These are phyloP conservation scores for Ceyx margarethae DNA, from an alignment of 2,113 vertebrate species.

Conservation along the genomic window DNA sequence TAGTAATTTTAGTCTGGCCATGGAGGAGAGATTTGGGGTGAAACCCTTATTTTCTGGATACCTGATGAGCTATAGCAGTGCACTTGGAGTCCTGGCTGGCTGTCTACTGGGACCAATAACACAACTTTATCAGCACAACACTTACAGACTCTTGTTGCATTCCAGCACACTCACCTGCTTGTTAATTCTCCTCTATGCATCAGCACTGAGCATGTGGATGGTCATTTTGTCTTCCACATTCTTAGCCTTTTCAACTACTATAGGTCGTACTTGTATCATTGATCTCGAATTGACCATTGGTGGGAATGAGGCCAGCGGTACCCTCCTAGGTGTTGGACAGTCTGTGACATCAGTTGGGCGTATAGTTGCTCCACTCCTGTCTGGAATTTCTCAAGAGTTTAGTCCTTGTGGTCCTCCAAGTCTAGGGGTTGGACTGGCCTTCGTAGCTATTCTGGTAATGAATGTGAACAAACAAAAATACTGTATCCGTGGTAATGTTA, in stretches of 20 bases:
- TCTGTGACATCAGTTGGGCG: constrained; percentile 91
- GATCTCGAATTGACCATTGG: constrained; percentile 87
- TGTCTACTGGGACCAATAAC: constrained; percentile 86
- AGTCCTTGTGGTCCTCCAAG: constrained; percentile 90
- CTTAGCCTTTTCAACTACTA: constrained; percentile 87
- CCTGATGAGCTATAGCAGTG: constrained; percentile 90
- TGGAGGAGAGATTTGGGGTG: constrained; percentile 91
- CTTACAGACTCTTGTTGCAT: constrained; percentile 83
- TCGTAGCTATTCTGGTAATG: constrained; percentile 82
- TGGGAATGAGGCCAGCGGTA: constrained; percentile 83
- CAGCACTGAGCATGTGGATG: constrained; percentile 74
- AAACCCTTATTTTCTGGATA: constrained; percentile 86
- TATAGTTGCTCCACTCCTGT: constrained; percentile 86
- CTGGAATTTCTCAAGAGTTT: constrained; percentile 90
- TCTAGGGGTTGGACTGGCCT: constrained; percentile 82
- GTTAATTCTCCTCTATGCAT: constrained; percentile 81
- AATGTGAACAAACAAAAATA: constrained; percentile 53
- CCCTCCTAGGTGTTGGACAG: constrained; percentile 89
- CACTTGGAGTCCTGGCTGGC: constrained; percentile 86
- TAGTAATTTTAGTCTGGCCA: constrained; percentile 90
- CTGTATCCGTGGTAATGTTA: not conserved
- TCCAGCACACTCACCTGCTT: constrained; percentile 82
- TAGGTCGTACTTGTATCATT: constrained; percentile 89
- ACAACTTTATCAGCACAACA: constrained; percentile 80
- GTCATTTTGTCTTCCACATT: constrained; percentile 85